phyloP scores from a whole-genome alignment of 2,113 vertebrate genomes.

The Onychostruthus taczanowskii region DNA sequence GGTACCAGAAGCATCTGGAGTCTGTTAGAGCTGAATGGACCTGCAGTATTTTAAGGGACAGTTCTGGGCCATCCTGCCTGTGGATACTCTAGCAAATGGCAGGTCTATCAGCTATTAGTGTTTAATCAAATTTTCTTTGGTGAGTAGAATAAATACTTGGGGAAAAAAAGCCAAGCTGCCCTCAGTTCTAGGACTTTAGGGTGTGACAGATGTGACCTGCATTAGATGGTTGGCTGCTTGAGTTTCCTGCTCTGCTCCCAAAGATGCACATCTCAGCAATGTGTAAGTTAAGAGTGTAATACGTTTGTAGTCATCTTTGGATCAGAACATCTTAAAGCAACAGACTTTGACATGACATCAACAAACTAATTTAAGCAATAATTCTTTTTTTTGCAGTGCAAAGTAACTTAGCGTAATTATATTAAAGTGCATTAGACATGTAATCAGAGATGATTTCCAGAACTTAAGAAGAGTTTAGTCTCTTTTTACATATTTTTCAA shows the following conservation, averaged over 20 bases:
- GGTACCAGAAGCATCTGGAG: not conserved
- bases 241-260: not conserved
- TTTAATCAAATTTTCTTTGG: not conserved
- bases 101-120: not conserved
- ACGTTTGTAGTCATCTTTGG: not conserved
- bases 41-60: not conserved
- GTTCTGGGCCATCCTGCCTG: not conserved
- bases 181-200: not conserved
- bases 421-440: not conserved
- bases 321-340: not conserved
- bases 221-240: not conserved
- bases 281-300: not conserved
- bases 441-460: not conserved
- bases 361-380: not conserved
- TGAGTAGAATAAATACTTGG: not conserved
- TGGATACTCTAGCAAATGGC: not conserved
- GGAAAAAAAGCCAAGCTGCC: not conserved
- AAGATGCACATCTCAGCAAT: not conserved
- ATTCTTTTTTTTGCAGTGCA: not conserved
- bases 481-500: not conserved
- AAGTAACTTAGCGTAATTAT: not conserved
- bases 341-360: not conserved
- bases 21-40: not conserved
- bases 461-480: not conserved
- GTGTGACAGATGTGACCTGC: not conserved